Evolutionary conservation across 2,113 vertebrate genomes (phyloP), one percentile per base, ranked within the genome.

Genomic region (Dicerorhinus sumatrensis): DNA sequence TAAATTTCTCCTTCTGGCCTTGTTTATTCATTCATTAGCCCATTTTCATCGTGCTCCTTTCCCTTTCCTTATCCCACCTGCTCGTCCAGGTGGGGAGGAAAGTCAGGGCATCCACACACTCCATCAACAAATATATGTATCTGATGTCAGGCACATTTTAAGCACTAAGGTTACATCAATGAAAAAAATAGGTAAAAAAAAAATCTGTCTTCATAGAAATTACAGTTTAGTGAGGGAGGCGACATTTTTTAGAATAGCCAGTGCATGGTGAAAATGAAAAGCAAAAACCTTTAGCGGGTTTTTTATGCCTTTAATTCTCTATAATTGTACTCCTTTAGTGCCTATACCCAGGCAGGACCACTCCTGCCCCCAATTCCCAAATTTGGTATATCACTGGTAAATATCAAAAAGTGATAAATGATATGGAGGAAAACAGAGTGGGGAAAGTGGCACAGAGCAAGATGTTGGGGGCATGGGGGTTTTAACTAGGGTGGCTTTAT

Each of bases 401-500:
- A 48, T 21, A 29, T 63, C 31, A 48, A 6, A 18, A 33, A 16
- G 51, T 39, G 14, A 18, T 7, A 51, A 31, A 2, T n/a, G 6
- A 14, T 48, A 13, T 9, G 12, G 29, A 39, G 39, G 9, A 16
- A 25, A 54, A 39, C 10, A 36, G 54, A 31, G 46, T 72, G 12
- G 6, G 31, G 6, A 13, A 42, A 29, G 0, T 3, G 46, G 7
- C 21, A 29, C 46, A 18, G 25, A 56, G 25, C 18, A 3, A 25
- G 33, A 23, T 21, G 25, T 2, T 33, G 2, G 3, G 5, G 18
- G 8, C 23, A 6, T 1, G 0, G 39, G 2, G 6, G 2, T 69
- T 77, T 31, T 17, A 13, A 69, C 13, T 1, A 23, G 23, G 6
- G 8, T 4, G 0, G 10, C 56, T 18, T 33, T 11, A 10, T 39